Conservation (phyloP, 2,888 invertebrate genomes). For the Ischnura elegans region DNA sequence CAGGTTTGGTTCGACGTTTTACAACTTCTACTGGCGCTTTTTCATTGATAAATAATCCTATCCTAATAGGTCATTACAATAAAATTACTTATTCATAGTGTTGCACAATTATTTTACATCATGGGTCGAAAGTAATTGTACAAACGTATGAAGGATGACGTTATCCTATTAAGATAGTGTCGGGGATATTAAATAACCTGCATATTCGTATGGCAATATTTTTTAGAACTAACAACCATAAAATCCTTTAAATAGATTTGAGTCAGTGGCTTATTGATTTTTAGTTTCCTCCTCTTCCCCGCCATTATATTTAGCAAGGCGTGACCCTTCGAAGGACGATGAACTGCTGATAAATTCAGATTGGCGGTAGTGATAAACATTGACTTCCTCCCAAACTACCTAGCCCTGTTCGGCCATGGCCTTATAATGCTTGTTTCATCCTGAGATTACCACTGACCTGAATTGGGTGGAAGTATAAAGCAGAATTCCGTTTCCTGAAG, state of each 20-base stretch:
- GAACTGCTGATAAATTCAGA: slow-evolving; percentile 40
- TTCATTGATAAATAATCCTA: too few relatives aligned
- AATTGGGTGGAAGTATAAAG: background rate
- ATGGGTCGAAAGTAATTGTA: too few relatives aligned
- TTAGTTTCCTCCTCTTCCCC: background rate
- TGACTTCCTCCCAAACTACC: slow-evolving; percentile 1
- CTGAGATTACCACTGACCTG: slow-evolving; percentile 15
- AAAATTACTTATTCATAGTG: too few relatives aligned
- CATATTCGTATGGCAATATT: too few relatives aligned
- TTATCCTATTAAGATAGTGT: too few relatives aligned
- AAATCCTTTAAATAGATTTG: background rate
- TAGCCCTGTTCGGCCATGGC: background rate
- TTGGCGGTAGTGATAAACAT: background rate
- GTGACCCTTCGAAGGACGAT: slow-evolving; percentile 18
- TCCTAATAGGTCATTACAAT: too few relatives aligned
- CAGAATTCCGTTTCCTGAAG: slow-evolving; percentile 28
- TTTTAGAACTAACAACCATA: too few relatives aligned
- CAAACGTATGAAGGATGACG: too few relatives aligned
- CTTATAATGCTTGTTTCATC: background rate
- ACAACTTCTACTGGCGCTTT: too few relatives aligned
- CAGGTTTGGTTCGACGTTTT: too few relatives aligned
- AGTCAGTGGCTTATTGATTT: slow-evolving; percentile 5
- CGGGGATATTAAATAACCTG: too few relatives aligned
- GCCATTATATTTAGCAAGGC: background rate
- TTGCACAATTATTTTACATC: too few relatives aligned